Percentiles rank a stretch among this genome's conserved stretches.
phyloP scores from a whole-genome alignment of 2,113 vertebrate genomes.

The Morone chrysops region DNA sequence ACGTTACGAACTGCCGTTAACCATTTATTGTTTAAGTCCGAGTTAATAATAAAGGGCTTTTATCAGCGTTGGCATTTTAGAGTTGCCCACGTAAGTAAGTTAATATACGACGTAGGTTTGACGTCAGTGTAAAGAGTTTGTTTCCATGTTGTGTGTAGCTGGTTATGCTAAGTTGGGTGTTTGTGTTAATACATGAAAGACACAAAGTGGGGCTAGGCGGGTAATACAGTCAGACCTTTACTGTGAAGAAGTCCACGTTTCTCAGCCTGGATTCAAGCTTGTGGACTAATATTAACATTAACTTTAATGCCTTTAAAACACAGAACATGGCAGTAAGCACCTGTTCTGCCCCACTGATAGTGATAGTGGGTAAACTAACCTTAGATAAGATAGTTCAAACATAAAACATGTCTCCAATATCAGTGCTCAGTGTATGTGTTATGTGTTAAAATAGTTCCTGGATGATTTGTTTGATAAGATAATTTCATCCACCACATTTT shows the following conservation, averaged over 20 bases:
- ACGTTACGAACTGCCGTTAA: background rate
- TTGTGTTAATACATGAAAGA: background rate
- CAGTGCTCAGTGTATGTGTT: background rate
- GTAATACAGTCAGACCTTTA: background rate
- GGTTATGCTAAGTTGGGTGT: background rate
- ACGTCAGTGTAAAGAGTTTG: background rate
- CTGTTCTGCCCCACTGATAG: background rate
- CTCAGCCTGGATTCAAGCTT: background rate
- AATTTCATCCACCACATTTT: background rate
- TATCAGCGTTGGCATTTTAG: background rate
- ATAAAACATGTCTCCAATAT: background rate
- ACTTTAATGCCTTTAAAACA: too few relatives aligned
- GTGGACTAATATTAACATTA: too few relatives aligned
- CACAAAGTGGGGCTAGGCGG: background rate
- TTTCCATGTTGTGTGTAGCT: background rate
- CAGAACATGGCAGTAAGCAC: background rate
- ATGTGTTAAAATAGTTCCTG: too few relatives aligned
- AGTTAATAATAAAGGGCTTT: background rate
- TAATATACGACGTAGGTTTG: background rate
- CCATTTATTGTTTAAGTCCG: background rate
- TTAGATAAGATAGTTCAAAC: background rate
- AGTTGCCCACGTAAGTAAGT: background rate
- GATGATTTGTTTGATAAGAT: background rate
- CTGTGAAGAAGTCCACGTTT: background rate
- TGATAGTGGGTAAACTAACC: background rate